Base-by-base conservation (phyloP, 1,140 invertebrate species). In the Heliconius hewitsoni region DNA sequence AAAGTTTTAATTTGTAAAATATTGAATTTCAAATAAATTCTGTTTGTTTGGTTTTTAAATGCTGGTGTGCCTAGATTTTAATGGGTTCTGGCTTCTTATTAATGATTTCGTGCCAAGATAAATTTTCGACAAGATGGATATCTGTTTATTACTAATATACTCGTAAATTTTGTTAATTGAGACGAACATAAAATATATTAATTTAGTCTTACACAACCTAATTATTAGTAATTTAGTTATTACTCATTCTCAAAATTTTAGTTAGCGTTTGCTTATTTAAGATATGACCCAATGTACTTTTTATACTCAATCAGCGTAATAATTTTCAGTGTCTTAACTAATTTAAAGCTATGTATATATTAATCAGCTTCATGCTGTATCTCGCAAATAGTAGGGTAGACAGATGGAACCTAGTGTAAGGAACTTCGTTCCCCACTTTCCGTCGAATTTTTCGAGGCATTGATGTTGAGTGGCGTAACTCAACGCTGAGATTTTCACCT, bases 41-140 rank as follows among this genome's bases (percentile, higher is more conserved):
- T 9, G 3, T 30, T 74, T 34, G 19, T 50, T 73, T 27, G 8
- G 1, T 46, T 39, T 73, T 46, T 16, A 66, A 66, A 30, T 66
- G 60, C 27, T 3, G n/a, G 55, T 23, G 60, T 66, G 11, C 13
- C 27, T 66, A 30, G 9, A 27, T 23, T 66, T n/a, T 66, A 66
- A 66, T 66, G 60, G 27, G 60, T 71, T 71, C 46, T 71, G 70
- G 46, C 42, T 55, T 27, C 27, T 72, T 30, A 72, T 46, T 37
- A 71, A 71, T 23, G 66, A 23, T 77, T 52, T 46, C 8, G 73
- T 79, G 78, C 78, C 78, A 79, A 79, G 37, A 74, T 78, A 42
- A 66, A 79, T 73, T 50, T 73, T 30, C 66, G 66, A 79, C 78
- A 79, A 74, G 73, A 71, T 75, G 66, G 50, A 46, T 66, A 27